Evolutionary conservation across 2,888 invertebrate species (phyloP), one percentile per base, ranked within the genome.

Genomic region (Monoplex corrugatus): DNA sequence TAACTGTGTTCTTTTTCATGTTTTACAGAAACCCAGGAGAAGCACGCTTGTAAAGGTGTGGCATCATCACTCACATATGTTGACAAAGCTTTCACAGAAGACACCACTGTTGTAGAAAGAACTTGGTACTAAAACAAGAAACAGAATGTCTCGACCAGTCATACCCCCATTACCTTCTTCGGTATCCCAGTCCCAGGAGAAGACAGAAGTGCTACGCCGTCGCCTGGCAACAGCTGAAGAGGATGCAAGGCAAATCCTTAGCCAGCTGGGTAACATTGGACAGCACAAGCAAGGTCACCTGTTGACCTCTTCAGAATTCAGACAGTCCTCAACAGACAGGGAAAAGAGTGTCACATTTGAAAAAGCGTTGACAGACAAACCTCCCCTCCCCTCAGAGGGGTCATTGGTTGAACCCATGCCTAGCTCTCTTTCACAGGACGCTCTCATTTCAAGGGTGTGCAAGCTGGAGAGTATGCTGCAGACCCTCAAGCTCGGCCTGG

Each of bases 381-480:
- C 68, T 57, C 72, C 44, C 38, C 87, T 35, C 10, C 87, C 87
- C 87, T 16, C 19, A 23, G 78, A 78, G 43, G 75, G 44, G 0
- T 35, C 6, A 43, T 16, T 88, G 63, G 88, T 72, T 13, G 88
- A 88, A 35, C 83, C 88, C 82, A 19, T 43, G 40, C 88, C 44
- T 16, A 88, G 83, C 68, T 63, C 88, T 45, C 44, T 80, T 19
- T 40, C 87, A 23, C 88, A 82, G 83, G 88, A 88, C 44, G 83
- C 38, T 43, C 83, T 88, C 44, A 88, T 88, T 80, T 88, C 88
- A 23, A 91, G 95, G 72, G 93, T 95, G 72, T 95, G 95, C 91
- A 93, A 93, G 90, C 92, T 92, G 78, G 95, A 95, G 91, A 95
- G 95, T 91, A 92, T 93, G 75, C 91, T 95, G 43, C 94, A 95